Base-by-base conservation (phyloP, 1,140 invertebrate genomes). In the Camponotus floridanus region DNA sequence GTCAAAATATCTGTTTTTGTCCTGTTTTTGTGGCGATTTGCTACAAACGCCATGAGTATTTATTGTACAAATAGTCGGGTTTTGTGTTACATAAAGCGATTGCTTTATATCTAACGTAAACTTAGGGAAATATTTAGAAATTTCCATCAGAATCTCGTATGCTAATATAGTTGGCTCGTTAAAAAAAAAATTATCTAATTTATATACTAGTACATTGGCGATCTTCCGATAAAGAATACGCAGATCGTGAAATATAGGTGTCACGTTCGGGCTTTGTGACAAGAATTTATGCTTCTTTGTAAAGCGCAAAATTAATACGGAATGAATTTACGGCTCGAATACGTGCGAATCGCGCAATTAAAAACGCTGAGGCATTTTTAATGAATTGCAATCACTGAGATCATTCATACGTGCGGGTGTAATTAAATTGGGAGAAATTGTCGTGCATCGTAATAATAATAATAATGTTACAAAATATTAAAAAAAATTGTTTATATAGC, bases 261-360 rank as follows among this genome's bases (percentile, higher is more conserved):
- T 80, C 62, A 57, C 65, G 64, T 71, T 81, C 33, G 11, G 36
- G 21, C 36, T 39, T 67, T 3, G 33, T 21, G n/a, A 36, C 21
- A 21, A 61, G 48, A 61, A 81, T 81, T 59, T 59, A 61, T 39
- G 67, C 18, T 61, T 73, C 26, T 13, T 36, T 39, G 51, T 42
- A 57, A 33, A 33, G 21, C 21, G 36, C 4, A 15, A 61, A 61
- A 81, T 81, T 68, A 81, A 81, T 59, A 45, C 67, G 33, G 18
- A 36, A 79, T n/a, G 79, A 73, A 81, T 81, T 81, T 81, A 71
- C 42, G 9, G 6, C 51, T 61, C 55, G 39, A 21, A 26, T 26
- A 26, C 21, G 78, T 21, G 78, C 9, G 61, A 51, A 13, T 71
- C 36, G 36, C 9, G 67, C 67, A 36, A 71, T 81, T 81, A 71